A percentile compares a stretch with the other conserved stretches of the same genome.
Conservation (phyloP, 2,113 vertebrate species). For the Hippocampus barbouri region DNA sequence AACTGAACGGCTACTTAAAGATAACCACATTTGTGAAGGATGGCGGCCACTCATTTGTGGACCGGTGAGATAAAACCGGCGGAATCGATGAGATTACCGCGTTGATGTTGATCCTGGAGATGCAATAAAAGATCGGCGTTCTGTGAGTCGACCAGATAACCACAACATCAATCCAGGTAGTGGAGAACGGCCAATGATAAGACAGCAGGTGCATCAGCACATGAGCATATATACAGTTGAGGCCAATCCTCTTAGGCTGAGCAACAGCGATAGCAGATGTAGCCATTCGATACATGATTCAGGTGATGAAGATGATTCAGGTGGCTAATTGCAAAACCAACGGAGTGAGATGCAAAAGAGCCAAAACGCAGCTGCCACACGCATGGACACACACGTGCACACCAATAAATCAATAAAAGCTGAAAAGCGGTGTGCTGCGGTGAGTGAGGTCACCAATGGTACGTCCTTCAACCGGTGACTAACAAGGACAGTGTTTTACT, state of each 20-base stretch:
- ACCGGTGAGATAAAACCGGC: slow-evolving; percentile 20
- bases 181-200: neutral
- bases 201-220: slow-evolving; percentile 10
- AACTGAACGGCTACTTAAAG: slow-evolving; percentile 26
- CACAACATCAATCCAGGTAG: slow-evolving; percentile 35
- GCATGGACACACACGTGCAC: neutral
- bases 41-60: slow-evolving; percentile 1
- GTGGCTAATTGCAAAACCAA: slow-evolving; percentile 24
- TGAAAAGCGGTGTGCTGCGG: slow-evolving; percentile 44
- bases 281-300: neutral
- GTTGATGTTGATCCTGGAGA: slow-evolving; percentile 31
- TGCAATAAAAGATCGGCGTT: slow-evolving; percentile 37
- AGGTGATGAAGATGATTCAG: slow-evolving; percentile 7
- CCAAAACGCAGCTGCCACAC: neutral
- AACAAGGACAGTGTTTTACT: slow-evolving; percentile 36
- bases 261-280: neutral
- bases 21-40: slow-evolving; percentile 15
- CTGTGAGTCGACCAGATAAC: slow-evolving; percentile 32
- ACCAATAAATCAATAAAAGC: slow-evolving; percentile 52
- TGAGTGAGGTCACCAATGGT: slow-evolving; percentile 39
- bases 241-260: slow-evolving; percentile 7
- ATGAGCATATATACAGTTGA: slow-evolving; percentile 5
- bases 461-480: slow-evolving; percentile 51
- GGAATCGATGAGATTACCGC: slow-evolving; percentile 42
- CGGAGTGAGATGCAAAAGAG: slow-evolving; percentile 2